A percentile compares a stretch with the other conserved stretches of the same genome.
Evolutionary conservation across 2,888 invertebrate species (phyloP).

Genomic region (Dicyrtomina minuta): DNA sequence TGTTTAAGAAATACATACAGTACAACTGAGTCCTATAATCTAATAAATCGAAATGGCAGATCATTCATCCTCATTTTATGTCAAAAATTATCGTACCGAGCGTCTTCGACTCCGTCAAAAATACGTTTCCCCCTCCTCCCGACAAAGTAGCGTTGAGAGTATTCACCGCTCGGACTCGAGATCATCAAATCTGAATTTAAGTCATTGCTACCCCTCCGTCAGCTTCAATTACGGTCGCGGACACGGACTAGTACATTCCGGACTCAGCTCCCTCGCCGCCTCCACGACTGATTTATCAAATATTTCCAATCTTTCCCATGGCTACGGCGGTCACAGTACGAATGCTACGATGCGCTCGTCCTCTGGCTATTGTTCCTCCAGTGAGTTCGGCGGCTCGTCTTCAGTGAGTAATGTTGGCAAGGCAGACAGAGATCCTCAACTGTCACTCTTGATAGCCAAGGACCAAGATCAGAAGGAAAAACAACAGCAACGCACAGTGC

Average conservation of each 20-base stretch:
- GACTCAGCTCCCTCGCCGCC: conserved; percentile 12
- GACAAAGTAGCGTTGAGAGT: conserved; percentile 12
- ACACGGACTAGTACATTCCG: not conserved
- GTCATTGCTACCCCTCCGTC: conserved; percentile 17
- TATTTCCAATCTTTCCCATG: not conserved
- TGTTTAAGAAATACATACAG: no score
- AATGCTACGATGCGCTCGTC: conserved; percentile 33
- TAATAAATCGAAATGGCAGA: no score
- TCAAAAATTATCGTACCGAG: conserved; percentile 47
- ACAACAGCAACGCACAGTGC: no score
- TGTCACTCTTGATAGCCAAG: not conserved
- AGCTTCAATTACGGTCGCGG: not conserved
- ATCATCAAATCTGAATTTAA: conserved; percentile 13
- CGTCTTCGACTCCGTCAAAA: conserved; percentile 39
- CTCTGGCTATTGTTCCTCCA: conserved; percentile 35
- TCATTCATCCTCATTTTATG: conserved; percentile 42
- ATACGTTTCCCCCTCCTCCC: conserved; percentile 24
- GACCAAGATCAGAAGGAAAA: not conserved
- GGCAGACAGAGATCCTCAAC: no score
- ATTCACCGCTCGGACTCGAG: no score
- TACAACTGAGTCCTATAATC: no score
- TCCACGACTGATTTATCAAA: conserved; percentile 22
- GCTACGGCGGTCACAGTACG: not conserved
- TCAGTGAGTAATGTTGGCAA: not conserved
- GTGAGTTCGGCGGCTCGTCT: conserved; percentile 36